phyloP scores from a whole-genome alignment of 1,140 invertebrate genomes.

The Caerostris extrusa region DNA sequence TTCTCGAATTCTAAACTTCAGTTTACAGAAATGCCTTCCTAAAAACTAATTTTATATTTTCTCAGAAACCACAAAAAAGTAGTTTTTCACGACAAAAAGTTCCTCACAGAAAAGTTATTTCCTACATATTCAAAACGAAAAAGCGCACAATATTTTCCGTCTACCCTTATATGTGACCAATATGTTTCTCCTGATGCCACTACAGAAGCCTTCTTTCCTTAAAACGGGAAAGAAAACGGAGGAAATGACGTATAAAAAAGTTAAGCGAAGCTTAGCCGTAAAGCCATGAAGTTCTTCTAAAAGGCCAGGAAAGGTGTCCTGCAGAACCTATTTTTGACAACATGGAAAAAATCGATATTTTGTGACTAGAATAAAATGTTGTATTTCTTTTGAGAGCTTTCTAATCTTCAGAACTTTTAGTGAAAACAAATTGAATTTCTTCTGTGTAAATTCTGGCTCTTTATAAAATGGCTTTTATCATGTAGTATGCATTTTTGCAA shows the following conservation, averaged over 20 bases:
- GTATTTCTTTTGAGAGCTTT: not conserved
- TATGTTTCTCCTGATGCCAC: too few relatives aligned
- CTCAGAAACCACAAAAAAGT: too few relatives aligned
- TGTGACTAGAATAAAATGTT: not conserved
- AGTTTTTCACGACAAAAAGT: too few relatives aligned
- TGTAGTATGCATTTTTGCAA: not conserved
- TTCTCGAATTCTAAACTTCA: too few relatives aligned
- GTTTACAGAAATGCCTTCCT: too few relatives aligned
- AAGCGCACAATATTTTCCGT: too few relatives aligned
- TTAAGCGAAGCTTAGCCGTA: not conserved
- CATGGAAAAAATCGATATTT: slow-evolving; percentile 28
- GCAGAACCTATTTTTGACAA: slow-evolving; percentile 31
- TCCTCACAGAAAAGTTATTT: too few relatives aligned
- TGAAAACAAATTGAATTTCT: not conserved
- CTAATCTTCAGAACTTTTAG: not conserved
- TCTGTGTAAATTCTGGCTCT: not conserved
- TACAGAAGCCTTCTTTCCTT: too few relatives aligned
- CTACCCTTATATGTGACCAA: too few relatives aligned
- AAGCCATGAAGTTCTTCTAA: not conserved
- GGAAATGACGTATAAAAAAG: not conserved
- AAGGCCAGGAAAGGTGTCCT: not conserved
- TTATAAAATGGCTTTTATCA: not conserved
- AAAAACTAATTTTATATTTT: too few relatives aligned
- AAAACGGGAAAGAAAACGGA: not conserved
- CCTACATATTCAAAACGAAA: too few relatives aligned